These are phyloP conservation scores for Antigone vipio DNA, from an alignment of 2,113 vertebrate species.

Conservation along the genomic window DNA sequence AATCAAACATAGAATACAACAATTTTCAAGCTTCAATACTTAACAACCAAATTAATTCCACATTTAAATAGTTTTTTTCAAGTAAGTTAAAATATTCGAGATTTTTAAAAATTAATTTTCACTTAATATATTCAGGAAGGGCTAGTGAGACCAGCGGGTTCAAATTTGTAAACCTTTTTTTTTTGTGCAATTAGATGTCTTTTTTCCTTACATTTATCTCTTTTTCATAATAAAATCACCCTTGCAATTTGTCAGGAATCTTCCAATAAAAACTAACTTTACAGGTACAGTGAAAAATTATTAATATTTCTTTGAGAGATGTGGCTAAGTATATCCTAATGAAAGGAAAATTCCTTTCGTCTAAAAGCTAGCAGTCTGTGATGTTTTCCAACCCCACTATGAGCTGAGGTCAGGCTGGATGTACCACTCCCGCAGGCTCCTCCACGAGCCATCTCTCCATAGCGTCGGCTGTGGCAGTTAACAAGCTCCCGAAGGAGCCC, in stretches of 20 bases:
- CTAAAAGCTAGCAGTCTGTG: background rate
- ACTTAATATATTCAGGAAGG: background rate
- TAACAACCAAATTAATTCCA: background rate
- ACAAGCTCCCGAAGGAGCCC: background rate
- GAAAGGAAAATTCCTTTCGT: background rate
- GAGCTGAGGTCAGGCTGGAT: background rate
- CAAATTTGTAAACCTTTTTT: background rate
- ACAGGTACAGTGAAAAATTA: accelerated
- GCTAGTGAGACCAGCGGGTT: background rate
- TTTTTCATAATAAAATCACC: background rate
- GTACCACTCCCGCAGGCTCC: background rate
- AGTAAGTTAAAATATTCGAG: background rate
- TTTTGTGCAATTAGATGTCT: background rate
- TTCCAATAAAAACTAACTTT: background rate
- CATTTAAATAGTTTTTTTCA: background rate
- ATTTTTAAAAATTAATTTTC: background rate
- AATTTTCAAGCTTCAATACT: background rate
- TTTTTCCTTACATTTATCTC: background rate
- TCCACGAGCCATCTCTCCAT: background rate
- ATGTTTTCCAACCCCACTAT: background rate
- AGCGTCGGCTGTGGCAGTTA: background rate
- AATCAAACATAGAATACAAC: background rate
- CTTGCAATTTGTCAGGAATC: background rate
- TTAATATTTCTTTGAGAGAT: background rate
- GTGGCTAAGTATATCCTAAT: background rate